Base-by-base conservation (phyloP, 2,113 vertebrate species). In the Phylloscopus whistleri region DNA sequence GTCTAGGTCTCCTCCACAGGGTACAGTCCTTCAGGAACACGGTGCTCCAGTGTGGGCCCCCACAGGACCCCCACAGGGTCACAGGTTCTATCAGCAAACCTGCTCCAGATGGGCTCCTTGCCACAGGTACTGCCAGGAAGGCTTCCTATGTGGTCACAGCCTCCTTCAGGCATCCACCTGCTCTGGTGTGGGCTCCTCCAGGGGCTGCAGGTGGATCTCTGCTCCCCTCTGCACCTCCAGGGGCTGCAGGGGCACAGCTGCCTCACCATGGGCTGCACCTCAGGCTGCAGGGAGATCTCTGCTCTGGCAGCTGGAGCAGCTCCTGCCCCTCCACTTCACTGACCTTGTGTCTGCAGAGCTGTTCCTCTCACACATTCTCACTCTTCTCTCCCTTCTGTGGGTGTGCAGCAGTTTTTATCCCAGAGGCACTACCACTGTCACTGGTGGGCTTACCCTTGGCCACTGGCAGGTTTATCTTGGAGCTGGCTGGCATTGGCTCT, bases 341-440 rank as follows among this genome's bases (percentile, higher is more conserved):
- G n/a, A n/a, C n/a, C n/a, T n/a, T n/a, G n/a, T n/a, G n/a, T n/a
- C n/a, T n/a, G 10, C 62, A 68, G 69, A 15, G 39, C 60, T 75
- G 53, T 1, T 75, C 23, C 19, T 52, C 62, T 30, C 87, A n/a
- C 8, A n/a, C 16, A 30, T 3, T 20, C 26, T 49, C 26, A 19
- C 11, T 53, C 17, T 27, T 70, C 10, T 60, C 12, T 70, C 14
- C 13, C 1, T 1, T 17, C 28, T 37, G 31, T 41, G 21, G 5
- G 22, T 43, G 27, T 4, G 1, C 51, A 44, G 27, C 16, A 26
- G 1, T 10, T 84, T 87, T 46, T 6, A 20, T 68, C 13, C 3
- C 33, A 60, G 55, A 81, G 37, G 6, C 1, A 1, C 28, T 51
- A 19, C 35, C 28, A 15, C 8, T 5, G 3, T 37, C 0, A 0